phyloP scores from a whole-genome alignment of 1,140 invertebrate genomes.

The Microplitis demolitor region DNA sequence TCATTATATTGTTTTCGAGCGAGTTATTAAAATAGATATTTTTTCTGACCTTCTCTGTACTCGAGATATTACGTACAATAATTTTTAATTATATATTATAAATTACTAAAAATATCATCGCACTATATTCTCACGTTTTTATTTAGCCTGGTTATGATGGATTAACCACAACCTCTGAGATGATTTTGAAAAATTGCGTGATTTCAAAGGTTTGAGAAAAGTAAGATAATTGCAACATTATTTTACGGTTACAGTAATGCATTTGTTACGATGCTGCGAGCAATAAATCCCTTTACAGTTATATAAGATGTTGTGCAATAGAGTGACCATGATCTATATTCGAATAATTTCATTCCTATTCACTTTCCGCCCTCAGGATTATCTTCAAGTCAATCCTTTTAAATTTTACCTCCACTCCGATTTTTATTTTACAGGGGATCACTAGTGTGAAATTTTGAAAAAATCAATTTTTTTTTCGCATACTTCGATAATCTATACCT shows the following conservation, averaged over 20 bases:
- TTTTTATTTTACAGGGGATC: too few relatives aligned
- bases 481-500: too few relatives aligned
- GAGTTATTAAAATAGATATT: background rate
- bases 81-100: too few relatives aligned
- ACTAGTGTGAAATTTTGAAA: too few relatives aligned
- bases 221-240: conserved; percentile 14
- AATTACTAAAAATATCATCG: background rate
- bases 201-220: background rate
- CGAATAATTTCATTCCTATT: too few relatives aligned
- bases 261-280: background rate
- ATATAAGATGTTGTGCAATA: too few relatives aligned
- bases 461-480: too few relatives aligned
- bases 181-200: conserved; percentile 22
- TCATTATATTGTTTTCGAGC: background rate
- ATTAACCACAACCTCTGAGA: conserved; percentile 18
- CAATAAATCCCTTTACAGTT: background rate
- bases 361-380: too few relatives aligned
- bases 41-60: background rate
- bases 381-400: too few relatives aligned
- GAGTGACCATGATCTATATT: too few relatives aligned
- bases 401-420: too few relatives aligned
- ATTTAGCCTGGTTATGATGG: background rate
- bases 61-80: background rate
- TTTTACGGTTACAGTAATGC: conserved; percentile 3
- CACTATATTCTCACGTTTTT: conserved; percentile 26